Base-by-base conservation (phyloP, 2,888 invertebrate species). In the Xiphydria camelus region DNA sequence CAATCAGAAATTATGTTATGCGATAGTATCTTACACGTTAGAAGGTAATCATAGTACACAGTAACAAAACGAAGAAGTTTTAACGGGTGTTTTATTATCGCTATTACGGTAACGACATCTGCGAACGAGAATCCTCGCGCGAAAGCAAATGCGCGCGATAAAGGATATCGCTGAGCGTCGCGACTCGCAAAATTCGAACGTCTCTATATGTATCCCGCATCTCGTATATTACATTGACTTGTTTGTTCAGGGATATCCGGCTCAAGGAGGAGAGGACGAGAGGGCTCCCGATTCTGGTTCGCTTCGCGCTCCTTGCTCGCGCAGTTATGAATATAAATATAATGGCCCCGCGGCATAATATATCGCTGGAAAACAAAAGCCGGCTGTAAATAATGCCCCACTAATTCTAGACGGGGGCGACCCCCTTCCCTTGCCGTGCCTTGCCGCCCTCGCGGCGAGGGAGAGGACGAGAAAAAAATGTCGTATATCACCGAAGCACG, bases 281-380 rank as follows among this genome's bases (percentile, higher is more conserved):
- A 15, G 6, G n/a, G 34, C 12, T 29, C n/a, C n/a, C n/a, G n/a
- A n/a, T n/a, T 25, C 10, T 9, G 14, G 18, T 10, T 14, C 26
- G 34, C 29, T 34, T 34, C 42, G 26, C 29, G 34, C 45, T 29
- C 26, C 51, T 42, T 37, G 41, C 47, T 40, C 44, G 33, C 25
- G 35, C 42, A 43, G 53, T 59, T 58, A 61, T 61, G 57, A 55
- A 59, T 59, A 61, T 58, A 55, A 60, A 58, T 59, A 57, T 56
- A 57, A 59, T 57, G 49, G 55, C 46, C 42, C 20, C 36, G 20
- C 17, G 23, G 14, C 32, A 41, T 52, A 43, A 48, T 54, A 53
- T 54, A 57, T 53, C 50, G 36, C 47, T 43, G 49, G 49, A 53
- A 57, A 54, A 59, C 57, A 60, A 56, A 48, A 56, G 47, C 45